Percentiles rank a stretch among this genome's conserved stretches.
Conservation (phyloP, 2,113 vertebrate species). For the Stercorarius parasiticus region DNA sequence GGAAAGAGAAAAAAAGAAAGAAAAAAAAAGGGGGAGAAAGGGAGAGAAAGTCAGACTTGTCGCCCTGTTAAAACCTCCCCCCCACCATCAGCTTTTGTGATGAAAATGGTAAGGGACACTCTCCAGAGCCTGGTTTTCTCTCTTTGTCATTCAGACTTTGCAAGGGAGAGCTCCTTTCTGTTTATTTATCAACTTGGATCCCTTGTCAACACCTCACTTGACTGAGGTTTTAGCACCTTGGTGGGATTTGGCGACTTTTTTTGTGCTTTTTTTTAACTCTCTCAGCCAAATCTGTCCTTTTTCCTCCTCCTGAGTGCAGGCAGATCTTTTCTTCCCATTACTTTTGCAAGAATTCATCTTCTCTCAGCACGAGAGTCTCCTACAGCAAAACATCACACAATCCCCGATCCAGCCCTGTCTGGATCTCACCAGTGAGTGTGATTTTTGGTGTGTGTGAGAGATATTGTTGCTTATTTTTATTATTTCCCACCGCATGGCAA, state of each 20-base stretch:
- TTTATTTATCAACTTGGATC: slow-evolving; percentile 46
- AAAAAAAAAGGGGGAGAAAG: background rate
- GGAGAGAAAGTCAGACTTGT: slow-evolving; percentile 47
- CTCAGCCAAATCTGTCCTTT: background rate
- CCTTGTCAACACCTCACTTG: slow-evolving; percentile 54
- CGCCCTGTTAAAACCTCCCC: slow-evolving; percentile 16
- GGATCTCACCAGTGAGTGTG: background rate
- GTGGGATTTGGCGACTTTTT: background rate
- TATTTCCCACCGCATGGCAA: background rate
- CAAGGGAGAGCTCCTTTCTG: slow-evolving; percentile 30
- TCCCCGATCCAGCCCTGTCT: background rate
- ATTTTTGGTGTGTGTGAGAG: background rate
- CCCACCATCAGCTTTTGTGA: slow-evolving; percentile 56
- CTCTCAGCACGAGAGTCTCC: fast-evolving
- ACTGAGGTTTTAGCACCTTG: slow-evolving; percentile 55
- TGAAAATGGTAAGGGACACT: slow-evolving; percentile 54
- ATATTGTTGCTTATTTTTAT: fast-evolving
- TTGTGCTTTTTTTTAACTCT: background rate
- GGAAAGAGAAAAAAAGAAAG: background rate
- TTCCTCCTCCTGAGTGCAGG: background rate
- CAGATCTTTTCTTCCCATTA: background rate
- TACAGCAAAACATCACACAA: background rate
- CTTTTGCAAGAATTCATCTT: background rate
- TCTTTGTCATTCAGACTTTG: slow-evolving; percentile 46
- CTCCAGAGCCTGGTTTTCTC: background rate